These are phyloP conservation scores for Lamellibrachia satsuma DNA, from an alignment of 2,888 invertebrate species.

Conservation along the genomic window DNA sequence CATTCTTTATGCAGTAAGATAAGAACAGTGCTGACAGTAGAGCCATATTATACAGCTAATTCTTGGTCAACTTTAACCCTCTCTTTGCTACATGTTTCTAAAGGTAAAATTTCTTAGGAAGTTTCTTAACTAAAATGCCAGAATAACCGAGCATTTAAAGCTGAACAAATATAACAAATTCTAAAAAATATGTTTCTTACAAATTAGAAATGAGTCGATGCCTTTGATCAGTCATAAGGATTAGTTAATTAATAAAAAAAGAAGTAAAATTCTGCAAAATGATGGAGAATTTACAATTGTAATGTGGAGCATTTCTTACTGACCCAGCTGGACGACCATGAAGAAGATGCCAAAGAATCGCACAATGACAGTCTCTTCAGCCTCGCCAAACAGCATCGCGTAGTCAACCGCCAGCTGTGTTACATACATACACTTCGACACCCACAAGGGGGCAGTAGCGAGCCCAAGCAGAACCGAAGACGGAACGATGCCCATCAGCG, in stretches of 20 bases:
- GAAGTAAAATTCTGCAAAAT: background rate
- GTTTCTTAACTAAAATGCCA: background rate
- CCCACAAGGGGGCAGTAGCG: constrained; percentile 13
- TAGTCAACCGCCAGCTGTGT: background rate
- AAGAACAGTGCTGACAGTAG: background rate
- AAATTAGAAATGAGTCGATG: background rate
- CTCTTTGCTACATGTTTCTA: background rate
- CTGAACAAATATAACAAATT: background rate
- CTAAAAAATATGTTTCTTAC: background rate
- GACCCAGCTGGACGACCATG: background rate
- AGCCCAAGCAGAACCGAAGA: background rate
- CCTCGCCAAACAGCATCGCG: background rate
- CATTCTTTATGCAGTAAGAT: background rate
- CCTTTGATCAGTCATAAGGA: background rate
- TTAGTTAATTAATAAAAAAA: background rate
- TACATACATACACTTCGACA: background rate
- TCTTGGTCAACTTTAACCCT: background rate
- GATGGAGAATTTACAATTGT: no score
- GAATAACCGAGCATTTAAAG: background rate
- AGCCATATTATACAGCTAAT: background rate
- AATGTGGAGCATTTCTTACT: background rate
- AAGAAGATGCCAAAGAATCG: constrained; percentile 7
- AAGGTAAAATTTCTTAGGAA: background rate
- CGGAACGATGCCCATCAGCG: background rate
- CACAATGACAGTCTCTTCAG: background rate